phyloP scores from a whole-genome alignment of 2,888 invertebrate species.

The Empis stercorea region DNA sequence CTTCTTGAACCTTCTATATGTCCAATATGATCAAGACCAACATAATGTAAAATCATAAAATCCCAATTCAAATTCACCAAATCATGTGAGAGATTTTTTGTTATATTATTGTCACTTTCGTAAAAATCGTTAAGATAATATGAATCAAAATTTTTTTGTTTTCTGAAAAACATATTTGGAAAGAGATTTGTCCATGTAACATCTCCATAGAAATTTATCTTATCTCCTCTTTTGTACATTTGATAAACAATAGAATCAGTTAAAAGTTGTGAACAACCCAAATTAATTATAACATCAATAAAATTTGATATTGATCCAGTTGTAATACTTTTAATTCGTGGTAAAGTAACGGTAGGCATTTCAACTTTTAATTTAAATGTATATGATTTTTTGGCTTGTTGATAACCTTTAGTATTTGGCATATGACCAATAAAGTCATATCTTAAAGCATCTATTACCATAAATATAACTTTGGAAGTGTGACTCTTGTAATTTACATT shows the following conservation, averaged over 20 bases:
- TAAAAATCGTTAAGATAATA: constrained; percentile 90
- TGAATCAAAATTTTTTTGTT: constrained; percentile 66
- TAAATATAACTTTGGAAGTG: constrained; percentile 45
- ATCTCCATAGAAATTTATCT: constrained; percentile 81
- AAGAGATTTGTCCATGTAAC: constrained; percentile 90
- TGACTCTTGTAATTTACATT: constrained; percentile 4
- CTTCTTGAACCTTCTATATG: constrained; percentile 78
- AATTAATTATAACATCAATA: constrained; percentile 78
- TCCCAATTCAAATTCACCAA: constrained; percentile 55
- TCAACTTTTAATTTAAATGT: constrained; percentile 56
- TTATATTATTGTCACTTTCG: constrained; percentile 45
- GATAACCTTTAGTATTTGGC: constrained; percentile 48
- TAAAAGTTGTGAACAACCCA: constrained; percentile 61
- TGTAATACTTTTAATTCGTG: constrained; percentile 73
- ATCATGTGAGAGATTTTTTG: constrained; percentile 20
- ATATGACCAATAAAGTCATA: constrained; percentile 53
- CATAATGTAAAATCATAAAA: constrained; percentile 83
- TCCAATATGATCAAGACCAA: constrained; percentile 95
- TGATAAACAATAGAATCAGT: constrained; percentile 72
- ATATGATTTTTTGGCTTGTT: constrained; percentile 51
- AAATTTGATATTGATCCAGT: constrained; percentile 84
- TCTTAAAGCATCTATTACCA: constrained; percentile 82
- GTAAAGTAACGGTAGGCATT: constrained; percentile 92
- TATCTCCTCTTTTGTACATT: constrained; percentile 43
- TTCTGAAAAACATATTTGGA: constrained; percentile 61